Evolutionary conservation across 2,888 invertebrate species (phyloP), one percentile per base, ranked within the genome.

Genomic region (Phanerotoma sp.): DNA sequence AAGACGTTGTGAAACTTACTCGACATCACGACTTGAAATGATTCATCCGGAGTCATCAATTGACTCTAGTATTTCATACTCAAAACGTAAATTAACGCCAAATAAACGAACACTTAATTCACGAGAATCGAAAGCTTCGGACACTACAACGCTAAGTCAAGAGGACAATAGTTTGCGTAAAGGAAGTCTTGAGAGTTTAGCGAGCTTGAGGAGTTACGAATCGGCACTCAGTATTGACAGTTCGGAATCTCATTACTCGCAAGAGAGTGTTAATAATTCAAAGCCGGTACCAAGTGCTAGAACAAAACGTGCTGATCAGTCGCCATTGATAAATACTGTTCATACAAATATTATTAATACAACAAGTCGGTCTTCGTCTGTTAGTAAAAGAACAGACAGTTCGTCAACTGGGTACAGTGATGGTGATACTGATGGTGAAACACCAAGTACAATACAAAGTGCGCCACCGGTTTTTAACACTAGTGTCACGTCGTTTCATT

Each of bases 161-260:
- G 69, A 69, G 1, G 70, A 74, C 3, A 66, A 70, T 20, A 66
- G 75, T 3, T 78, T 79, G 49, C 73, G 81, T 28, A 83, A 83
- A 67, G 81, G 81, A 25, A 83, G 83, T 57, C 77, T 80, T 38
- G 83, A 83, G 62, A 82, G 82, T 33, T 69, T 83, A 41, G 78
- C 79, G 6, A 82, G 82, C 15, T 67, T 76, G 45, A 72, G 75
- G 48, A 79, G 79, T 58, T 77, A 71, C 42, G 77, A 78, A 62
- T 77, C 78, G 33, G 81, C 80, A 60, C 74, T 78, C 4, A 80
- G 80, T 62, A 75, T 79, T 5, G 81, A 81, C 57, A 75, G 75
- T 42, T 71, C 71, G 1, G 77, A 77, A 38, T 71, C 71, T 4
- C 73, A 73, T 35, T 63, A 61, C 20, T 71, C 72, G 0, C 71